Conservation (phyloP, 2,888 invertebrate genomes). For the Penaeus monodon region DNA sequence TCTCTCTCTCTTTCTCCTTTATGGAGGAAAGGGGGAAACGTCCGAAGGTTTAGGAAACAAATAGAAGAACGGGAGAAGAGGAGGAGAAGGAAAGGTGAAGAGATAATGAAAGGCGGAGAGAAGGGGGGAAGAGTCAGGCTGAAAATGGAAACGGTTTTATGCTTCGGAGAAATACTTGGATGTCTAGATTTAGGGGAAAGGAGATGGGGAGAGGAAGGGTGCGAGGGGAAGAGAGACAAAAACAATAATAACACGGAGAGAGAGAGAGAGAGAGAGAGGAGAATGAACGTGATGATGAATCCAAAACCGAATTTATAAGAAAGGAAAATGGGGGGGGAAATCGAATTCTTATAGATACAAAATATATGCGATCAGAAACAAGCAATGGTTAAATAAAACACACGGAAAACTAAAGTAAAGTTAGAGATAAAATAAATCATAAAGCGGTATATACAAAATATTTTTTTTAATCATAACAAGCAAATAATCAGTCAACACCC, state of each 20-base stretch:
- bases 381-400: too few species aligned
- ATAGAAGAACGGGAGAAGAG: not conserved
- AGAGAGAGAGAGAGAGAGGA: constrained; percentile 7
- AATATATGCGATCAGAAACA: too few species aligned
- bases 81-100: not conserved
- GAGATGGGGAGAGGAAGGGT: not conserved
- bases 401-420: too few species aligned
- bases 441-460: too few species aligned
- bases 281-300: not conserved
- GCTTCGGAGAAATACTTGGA: not conserved
- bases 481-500: too few species aligned
- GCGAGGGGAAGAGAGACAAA: not conserved
- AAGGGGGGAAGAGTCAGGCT: not conserved
- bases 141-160: not conserved
- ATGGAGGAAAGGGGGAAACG: too few species aligned
- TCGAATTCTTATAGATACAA: not conserved
- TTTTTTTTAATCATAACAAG: too few species aligned
- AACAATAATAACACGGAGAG: not conserved
- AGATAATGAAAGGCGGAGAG: not conserved
- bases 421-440: too few species aligned
- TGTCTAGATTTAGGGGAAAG: not conserved
- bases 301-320: not conserved
- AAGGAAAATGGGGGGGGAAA: not conserved
- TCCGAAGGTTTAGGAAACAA: too few species aligned
- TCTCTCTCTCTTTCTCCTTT: too few species aligned